Percentiles rank a stretch among this genome's conserved stretches.
These are phyloP conservation scores for Abrostola tripartita DNA, from an alignment of 2,888 invertebrate species.

Conservation along the genomic window DNA sequence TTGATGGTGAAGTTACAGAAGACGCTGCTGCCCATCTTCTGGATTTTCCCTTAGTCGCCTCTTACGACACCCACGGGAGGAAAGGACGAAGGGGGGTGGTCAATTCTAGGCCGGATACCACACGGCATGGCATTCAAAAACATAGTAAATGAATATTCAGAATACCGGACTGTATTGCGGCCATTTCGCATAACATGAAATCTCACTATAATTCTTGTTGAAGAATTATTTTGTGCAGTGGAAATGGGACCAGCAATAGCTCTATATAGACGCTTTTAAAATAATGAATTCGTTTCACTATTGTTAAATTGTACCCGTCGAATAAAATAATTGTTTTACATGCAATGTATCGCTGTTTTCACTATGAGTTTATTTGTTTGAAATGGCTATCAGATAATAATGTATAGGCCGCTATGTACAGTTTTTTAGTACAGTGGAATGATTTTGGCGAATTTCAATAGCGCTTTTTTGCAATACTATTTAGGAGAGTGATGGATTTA, in stretches of 20 bases:
- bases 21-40: too few relatives aligned
- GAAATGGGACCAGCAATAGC: constrained; percentile 20
- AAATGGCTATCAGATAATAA: neutral
- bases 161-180: constrained; percentile 2
- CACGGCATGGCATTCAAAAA: neutral
- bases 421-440: neutral
- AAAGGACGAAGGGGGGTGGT: too few relatives aligned
- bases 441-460: too few relatives aligned
- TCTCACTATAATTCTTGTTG: constrained; percentile 15
- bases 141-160: constrained; percentile 1
- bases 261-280: constrained; percentile 53
- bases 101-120: too few relatives aligned
- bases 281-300: constrained; percentile 53
- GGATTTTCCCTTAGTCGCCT: too few relatives aligned
- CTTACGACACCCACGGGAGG: too few relatives aligned
- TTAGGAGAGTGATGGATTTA: neutral
- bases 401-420: neutral
- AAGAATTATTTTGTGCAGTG: constrained; percentile 31
- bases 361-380: neutral
- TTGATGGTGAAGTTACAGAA: too few relatives aligned
- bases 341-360: neutral
- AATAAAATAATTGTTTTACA: constrained; percentile 18
- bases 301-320: constrained; percentile 16
- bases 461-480: too few relatives aligned
- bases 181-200: constrained; percentile 4